Base-by-base conservation (phyloP, 2,888 invertebrate genomes). In the Drosophila austrosaltans region DNA sequence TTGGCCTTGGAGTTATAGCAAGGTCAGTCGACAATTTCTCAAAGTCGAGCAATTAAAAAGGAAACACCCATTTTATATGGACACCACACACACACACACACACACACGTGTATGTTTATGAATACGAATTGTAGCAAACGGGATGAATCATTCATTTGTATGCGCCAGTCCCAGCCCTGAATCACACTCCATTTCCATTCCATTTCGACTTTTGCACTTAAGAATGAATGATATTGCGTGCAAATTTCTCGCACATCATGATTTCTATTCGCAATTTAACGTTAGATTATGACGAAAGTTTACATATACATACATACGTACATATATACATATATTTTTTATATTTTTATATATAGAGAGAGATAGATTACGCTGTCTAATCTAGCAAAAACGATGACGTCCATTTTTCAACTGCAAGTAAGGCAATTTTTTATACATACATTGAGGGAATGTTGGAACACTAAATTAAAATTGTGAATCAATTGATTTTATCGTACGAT, bases 201-300 rank as follows among this genome's bases (percentile, higher is more conserved):
- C 36, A 53, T 44, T 44, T 36, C 39, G 42, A 72, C 60, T 44
- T 39, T 10, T 32, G 53, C 2, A 10, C 39, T 32, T 12, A 30
- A 39, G 32, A 72, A 44, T 72, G 53, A 53, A 56, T 60, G 20
- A 32, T 63, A 54, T 48, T 40, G n/a, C 63, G 72, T 63, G 48
- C 63, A 16, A 12, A 16, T 70, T 58, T 70, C 28, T 44, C 30
- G 44, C 69, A 56, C 56, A 4, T 69, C 32, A 58, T 53, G 32
- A 42, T 58, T 69, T 44, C 8, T 25, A 63, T 20, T 66, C 30
- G 48, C 22, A 57, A 42, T 16, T 59, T 42, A 40, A 8, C 57
- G 32, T 65, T 30, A 54, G 30, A 39, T 16, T 39, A 44, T 30
- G 44, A 69, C 42, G 40, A 56, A 56, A 69, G 39, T 60, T 22